Percentiles rank a stretch among this genome's conserved stretches.
phyloP scores from a whole-genome alignment of 2,888 invertebrate species.

The Leptothorax acervorum region DNA sequence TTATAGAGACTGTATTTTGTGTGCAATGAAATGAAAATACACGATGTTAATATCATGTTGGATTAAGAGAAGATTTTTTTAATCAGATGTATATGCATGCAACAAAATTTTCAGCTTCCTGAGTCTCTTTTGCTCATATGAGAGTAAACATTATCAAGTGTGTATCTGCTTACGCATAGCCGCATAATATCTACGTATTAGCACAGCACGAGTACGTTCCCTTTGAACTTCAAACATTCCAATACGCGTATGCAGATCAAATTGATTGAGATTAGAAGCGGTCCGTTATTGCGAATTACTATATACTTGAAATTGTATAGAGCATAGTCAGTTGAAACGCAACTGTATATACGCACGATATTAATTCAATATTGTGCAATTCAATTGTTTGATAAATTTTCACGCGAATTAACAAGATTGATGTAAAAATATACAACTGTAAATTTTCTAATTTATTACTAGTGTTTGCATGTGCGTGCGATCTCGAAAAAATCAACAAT shows the following conservation, averaged over 20 bases:
- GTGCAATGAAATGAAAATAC: not conserved
- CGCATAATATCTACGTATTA: constrained; percentile 49
- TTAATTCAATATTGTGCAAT: constrained; percentile 12
- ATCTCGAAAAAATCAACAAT: not conserved
- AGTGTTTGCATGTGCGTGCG: not conserved
- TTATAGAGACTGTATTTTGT: not conserved
- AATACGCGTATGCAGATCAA: constrained; percentile 62
- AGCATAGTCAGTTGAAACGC: constrained; percentile 51
- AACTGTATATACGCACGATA: not conserved
- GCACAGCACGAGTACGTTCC: constrained; percentile 49
- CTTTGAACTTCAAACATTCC: constrained; percentile 64
- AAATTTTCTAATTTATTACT: constrained; percentile 7
- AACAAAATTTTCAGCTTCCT: not conserved
- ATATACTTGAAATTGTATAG: constrained; percentile 71
- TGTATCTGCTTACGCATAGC: not conserved
- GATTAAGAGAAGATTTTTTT: not conserved
- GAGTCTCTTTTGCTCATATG: not conserved
- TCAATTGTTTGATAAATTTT: constrained; percentile 23
- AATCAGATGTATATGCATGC: not conserved
- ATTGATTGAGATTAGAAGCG: constrained; percentile 71
- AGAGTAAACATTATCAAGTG: constrained; percentile 18
- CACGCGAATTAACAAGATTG: constrained; percentile 18
- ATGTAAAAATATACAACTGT: not conserved
- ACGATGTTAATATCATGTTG: not conserved
- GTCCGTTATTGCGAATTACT: constrained; percentile 69